Evolutionary conservation across 2,888 invertebrate species (phyloP).

Genomic region (Idaea biselata): DNA sequence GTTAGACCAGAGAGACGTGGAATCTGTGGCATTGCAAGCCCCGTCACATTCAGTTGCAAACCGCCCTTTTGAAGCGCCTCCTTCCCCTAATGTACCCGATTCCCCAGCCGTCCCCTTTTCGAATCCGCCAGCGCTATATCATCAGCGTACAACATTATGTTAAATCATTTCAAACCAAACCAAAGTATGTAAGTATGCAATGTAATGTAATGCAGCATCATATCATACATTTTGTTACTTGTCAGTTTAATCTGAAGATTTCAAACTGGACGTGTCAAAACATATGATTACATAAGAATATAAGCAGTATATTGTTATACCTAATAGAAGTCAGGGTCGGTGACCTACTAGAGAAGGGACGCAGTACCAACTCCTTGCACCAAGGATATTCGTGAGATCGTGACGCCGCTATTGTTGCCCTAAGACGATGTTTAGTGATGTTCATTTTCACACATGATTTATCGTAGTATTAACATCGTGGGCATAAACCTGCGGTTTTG

Average conservation of each 20-base stretch:
- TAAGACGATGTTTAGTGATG: constrained; percentile 25
- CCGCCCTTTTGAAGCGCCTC: no score
- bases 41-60: no score
- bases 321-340: constrained; percentile 50
- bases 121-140: no score
- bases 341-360: constrained; percentile 68
- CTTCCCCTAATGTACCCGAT: no score
- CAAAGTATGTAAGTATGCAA: no score
- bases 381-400: constrained; percentile 74
- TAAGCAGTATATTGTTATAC: constrained; percentile 4
- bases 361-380: constrained; percentile 26
- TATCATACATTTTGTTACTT: not conserved
- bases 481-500: not conserved
- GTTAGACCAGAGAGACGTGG: no score
- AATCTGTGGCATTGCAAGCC: no score
- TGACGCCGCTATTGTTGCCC: constrained; percentile 57
- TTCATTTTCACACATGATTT: constrained; percentile 22
- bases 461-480: constrained; percentile 6
- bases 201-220: not conserved
- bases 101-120: no score
- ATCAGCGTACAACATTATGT: no score
- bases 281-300: not conserved
- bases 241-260: not conserved
- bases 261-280: not conserved
- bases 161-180: no score